These are phyloP conservation scores for Gadus macrocephalus DNA, from an alignment of 2,113 vertebrate species.

Conservation along the genomic window DNA sequence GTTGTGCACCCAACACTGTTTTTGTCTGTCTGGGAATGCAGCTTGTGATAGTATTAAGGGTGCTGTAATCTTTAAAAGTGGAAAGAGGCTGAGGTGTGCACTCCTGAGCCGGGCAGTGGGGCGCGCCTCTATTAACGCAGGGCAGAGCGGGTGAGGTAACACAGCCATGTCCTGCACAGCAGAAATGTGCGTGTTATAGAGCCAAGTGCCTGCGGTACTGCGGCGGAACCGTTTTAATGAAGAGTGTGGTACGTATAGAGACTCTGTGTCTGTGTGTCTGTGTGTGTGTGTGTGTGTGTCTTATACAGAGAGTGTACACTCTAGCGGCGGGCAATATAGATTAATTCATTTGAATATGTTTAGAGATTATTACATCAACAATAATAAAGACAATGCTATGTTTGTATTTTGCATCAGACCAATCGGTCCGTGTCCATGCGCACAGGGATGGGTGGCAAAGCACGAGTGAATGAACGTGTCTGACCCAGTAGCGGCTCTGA, in stretches of 20 bases:
- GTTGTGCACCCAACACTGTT: constrained; percentile 32
- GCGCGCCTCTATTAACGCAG: constrained; percentile 32
- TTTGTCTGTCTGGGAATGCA: constrained; percentile 56
- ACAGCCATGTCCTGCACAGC: constrained; percentile 22
- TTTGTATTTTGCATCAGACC: no score
- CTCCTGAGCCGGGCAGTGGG: constrained; percentile 43
- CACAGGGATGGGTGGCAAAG: no score
- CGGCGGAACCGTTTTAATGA: constrained; percentile 5
- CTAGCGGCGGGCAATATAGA: no score
- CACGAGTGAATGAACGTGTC: no score
- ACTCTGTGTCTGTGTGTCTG: background rate
- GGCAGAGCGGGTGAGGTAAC: constrained; percentile 15
- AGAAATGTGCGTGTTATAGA: constrained; percentile 22
- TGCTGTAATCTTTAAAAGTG: constrained; percentile 34
- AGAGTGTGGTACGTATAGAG: background rate
- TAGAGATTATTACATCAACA: no score
- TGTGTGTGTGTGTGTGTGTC: background rate
- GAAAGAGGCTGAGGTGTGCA: constrained; percentile 23
- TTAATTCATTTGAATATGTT: no score
- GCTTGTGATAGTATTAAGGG: constrained; percentile 18
- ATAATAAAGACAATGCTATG: no score
- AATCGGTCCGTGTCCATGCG: no score
- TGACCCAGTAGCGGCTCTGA: no score
- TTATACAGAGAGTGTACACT: no score
- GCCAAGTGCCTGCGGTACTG: constrained; percentile 16